phyloP scores from a whole-genome alignment of 2,797 vertebrate genomes.

The Ciconia nigra region DNA sequence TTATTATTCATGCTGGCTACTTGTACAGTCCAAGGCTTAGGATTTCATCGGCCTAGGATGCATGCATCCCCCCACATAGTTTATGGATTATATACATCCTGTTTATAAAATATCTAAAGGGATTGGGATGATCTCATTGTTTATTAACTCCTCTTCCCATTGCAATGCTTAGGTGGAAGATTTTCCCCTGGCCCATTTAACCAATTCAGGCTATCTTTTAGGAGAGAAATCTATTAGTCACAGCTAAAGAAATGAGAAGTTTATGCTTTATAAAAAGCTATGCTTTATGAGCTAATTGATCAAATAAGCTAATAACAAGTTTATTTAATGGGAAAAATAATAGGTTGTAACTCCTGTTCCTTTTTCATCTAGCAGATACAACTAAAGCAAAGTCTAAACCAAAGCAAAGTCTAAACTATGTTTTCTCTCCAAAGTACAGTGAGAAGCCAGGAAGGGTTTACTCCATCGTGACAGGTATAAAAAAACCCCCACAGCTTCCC shows the following conservation, averaged over 20 bases:
- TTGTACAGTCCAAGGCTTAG: neutral
- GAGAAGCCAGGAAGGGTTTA: neutral
- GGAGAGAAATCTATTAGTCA: neutral
- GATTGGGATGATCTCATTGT: neutral
- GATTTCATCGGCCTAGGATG: neutral
- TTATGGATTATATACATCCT: neutral
- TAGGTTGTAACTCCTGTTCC: neutral
- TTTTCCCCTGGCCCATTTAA: neutral
- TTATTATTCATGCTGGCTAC: neutral
- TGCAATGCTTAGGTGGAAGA: neutral
- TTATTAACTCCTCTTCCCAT: neutral
- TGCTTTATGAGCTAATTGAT: neutral
- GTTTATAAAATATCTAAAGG: neutral
- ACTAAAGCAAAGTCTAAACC: neutral
- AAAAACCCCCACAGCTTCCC: neutral
- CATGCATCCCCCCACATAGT: neutral
- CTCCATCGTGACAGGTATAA: neutral
- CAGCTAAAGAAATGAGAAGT: neutral
- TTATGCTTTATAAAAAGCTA: neutral
- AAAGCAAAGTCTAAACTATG: neutral
- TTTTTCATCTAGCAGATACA: neutral
- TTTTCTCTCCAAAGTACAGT: neutral
- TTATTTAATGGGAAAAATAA: neutral
- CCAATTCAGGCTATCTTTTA: neutral
- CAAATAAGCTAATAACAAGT: neutral